These are phyloP conservation scores for Criorhina ranunculi DNA, from an alignment of 2,888 invertebrate species.

Conservation along the genomic window DNA sequence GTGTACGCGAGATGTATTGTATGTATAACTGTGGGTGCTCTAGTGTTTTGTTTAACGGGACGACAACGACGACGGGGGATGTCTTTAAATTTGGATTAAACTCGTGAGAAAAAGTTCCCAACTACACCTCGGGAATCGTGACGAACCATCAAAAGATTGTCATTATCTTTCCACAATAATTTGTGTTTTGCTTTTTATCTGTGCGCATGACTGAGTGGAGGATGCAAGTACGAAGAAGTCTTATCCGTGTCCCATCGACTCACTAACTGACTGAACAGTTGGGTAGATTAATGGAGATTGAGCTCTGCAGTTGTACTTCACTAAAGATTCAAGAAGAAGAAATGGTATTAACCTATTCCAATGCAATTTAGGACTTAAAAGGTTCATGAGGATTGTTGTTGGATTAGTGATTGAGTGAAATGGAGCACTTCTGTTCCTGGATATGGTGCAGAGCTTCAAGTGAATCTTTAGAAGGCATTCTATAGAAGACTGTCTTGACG, in stretches of 20 bases:
- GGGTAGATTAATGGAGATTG: conserved; percentile 61
- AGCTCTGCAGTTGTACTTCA: conserved; percentile 31
- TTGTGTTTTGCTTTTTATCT: conserved; percentile 79
- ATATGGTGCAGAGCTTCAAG: no score
- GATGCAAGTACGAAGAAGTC: conserved; percentile 37
- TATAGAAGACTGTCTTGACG: no score
- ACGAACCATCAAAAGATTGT: conserved; percentile 84
- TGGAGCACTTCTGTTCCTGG: no score
- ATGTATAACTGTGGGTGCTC: no score
- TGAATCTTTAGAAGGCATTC: no score
- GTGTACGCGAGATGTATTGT: conserved; percentile 66
- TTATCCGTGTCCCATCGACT: conserved; percentile 75
- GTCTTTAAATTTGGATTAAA: conserved; percentile 77
- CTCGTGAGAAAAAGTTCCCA: conserved; percentile 78
- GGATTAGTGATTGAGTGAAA: no score
- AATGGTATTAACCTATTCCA: conserved; percentile 46
- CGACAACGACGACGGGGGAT: conserved; percentile 2
- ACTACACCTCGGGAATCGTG: conserved; percentile 82
- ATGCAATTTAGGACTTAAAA: conserved; percentile 15
- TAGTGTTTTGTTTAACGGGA: not conserved
- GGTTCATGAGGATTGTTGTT: no score
- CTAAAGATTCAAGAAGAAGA: conserved; percentile 19
- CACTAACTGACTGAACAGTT: conserved; percentile 52
- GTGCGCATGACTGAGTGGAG: conserved; percentile 62
- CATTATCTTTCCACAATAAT: conserved; percentile 84